A percentile compares a stretch with the other conserved stretches of the same genome.
phyloP scores from a whole-genome alignment of 2,888 invertebrate species.

The Hirudinaria manillensis region DNA sequence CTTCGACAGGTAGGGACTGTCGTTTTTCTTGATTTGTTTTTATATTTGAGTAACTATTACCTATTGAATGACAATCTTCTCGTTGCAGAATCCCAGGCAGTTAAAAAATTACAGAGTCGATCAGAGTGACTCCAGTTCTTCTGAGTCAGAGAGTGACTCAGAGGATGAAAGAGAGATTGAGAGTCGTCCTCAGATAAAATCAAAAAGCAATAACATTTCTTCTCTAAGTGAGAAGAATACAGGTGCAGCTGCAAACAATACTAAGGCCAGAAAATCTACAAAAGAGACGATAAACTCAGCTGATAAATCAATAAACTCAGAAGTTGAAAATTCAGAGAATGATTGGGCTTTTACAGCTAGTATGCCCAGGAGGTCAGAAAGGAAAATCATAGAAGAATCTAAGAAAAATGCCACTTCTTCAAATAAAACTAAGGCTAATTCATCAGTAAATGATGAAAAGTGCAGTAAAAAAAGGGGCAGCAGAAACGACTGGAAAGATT shows the following conservation, averaged over 20 bases:
- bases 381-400: constrained; percentile 32
- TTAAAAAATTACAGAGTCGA: constrained; percentile 23
- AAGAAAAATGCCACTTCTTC: constrained; percentile 21
- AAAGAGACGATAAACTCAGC: neutral
- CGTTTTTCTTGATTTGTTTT: neutral
- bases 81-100: constrained; percentile 30
- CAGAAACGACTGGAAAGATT: neutral
- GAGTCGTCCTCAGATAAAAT: neutral
- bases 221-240: neutral
- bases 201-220: neutral
- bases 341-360: neutral
- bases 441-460: neutral
- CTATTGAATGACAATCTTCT: neutral
- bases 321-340: neutral
- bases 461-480: neutral
- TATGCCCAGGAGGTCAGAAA: constrained; percentile 29
- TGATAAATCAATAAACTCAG: too few relatives aligned
- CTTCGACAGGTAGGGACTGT: constrained; percentile 34
- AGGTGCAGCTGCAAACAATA: neutral
- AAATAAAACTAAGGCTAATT: neutral
- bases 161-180: constrained; percentile 37
- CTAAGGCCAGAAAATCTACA: neutral
- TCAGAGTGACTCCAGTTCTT: constrained; percentile 29
- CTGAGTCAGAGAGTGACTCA: constrained; percentile 30
- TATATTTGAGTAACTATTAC: neutral